Evolutionary conservation across 2,797 vertebrate genomes (phyloP).

Genomic region (Esox lucius): DNA sequence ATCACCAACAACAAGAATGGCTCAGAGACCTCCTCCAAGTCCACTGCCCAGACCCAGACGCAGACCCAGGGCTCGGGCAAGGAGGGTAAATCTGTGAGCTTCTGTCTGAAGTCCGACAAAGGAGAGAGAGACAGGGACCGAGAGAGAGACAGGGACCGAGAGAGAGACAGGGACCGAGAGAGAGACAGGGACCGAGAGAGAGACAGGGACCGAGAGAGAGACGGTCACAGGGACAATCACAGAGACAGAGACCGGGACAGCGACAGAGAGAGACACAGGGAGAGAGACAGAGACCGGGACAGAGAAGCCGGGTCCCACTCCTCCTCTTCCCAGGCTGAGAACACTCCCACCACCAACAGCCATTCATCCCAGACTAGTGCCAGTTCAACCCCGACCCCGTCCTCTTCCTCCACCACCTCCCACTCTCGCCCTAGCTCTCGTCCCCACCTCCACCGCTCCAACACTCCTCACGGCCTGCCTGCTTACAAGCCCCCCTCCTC

Average conservation of each 20-base stretch:
- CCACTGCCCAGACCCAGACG: conserved; percentile 67
- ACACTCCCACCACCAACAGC: conserved; percentile 44
- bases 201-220: conserved; percentile 64
- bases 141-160: conserved; percentile 18
- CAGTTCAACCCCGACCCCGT: conserved; percentile 73
- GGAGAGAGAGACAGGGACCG: conserved; percentile 73
- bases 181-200: too few species aligned
- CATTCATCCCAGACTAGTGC: conserved; percentile 64
- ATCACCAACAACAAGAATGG: conserved; percentile 55
- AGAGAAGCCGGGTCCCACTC: conserved; percentile 56
- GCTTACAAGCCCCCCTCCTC: conserved; percentile 80
- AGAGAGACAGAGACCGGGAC: neutral
- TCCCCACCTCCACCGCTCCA: conserved; percentile 67
- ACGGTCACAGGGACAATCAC: conserved; percentile 55
- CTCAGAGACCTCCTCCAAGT: conserved; percentile 66
- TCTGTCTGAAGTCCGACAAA: conserved; percentile 78
- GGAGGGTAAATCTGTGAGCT: conserved; percentile 80
- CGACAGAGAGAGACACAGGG: neutral
- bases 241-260: conserved; percentile 23
- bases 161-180: conserved; percentile 16
- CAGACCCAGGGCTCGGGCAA: conserved; percentile 67
- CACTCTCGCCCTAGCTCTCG: conserved; percentile 70
- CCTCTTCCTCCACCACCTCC: conserved; percentile 78
- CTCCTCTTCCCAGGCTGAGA: conserved; percentile 58
- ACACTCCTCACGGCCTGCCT: conserved; percentile 77